Evolutionary conservation across 64 coral and sea anemone species (phyloP).

Genomic region (Montipora capricornis): DNA sequence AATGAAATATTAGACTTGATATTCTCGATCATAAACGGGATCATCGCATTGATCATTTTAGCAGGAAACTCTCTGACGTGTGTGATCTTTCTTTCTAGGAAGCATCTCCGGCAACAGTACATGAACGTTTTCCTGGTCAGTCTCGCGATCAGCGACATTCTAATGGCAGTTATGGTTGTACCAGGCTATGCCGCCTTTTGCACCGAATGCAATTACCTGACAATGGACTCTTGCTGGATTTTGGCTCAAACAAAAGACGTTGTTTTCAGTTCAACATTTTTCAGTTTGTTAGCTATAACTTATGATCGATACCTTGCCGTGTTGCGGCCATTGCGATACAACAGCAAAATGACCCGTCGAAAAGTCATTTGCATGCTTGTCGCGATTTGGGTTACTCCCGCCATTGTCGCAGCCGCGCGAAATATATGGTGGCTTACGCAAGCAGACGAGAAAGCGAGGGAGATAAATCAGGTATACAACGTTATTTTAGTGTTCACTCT

Average conservation of each 20-base stretch:
- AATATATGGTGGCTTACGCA: conserved; percentile 37
- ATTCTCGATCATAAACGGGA: no score
- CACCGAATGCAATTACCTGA: conserved; percentile 13
- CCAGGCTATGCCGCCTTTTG: conserved; percentile 52
- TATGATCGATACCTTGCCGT: conserved; percentile 62
- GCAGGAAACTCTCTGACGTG: no score
- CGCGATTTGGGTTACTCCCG: conserved; percentile 18
- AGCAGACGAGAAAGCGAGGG: background rate
- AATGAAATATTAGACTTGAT: no score
- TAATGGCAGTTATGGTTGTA: conserved; percentile 57
- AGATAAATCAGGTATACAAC: conserved; percentile 23
- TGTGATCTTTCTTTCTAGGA: no score
- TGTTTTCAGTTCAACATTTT: conserved; percentile 27
- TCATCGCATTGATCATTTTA: no score
- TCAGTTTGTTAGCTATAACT: conserved; percentile 57
- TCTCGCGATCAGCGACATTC: conserved; percentile 42
- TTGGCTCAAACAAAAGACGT: conserved; percentile 55
- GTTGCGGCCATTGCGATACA: conserved; percentile 32
- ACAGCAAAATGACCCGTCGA: conserved; percentile 14
- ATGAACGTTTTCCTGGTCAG: conserved; percentile 66
- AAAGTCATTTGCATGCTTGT: background rate
- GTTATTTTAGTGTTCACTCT: conserved; percentile 6
- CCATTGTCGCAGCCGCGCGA: background rate
- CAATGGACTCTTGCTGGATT: conserved; percentile 35
- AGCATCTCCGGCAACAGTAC: no score